phyloP scores from a whole-genome alignment of 2,113 vertebrate species.

The Macroglossus sobrinus region DNA sequence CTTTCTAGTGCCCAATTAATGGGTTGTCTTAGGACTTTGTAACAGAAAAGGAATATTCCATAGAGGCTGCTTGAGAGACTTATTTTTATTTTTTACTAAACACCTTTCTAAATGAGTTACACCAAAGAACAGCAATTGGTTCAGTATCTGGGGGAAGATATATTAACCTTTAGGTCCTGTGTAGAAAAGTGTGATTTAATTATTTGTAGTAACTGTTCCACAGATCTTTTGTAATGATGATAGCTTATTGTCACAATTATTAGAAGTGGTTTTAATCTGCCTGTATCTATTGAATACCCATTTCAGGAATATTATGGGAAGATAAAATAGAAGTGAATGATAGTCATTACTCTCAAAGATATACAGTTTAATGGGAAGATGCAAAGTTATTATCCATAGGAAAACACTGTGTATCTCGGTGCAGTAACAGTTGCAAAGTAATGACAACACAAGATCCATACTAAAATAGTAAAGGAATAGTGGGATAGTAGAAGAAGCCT shows the following conservation, averaged over 20 bases:
- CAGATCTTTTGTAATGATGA: not conserved
- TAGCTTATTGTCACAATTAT: not conserved
- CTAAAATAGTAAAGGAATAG: not conserved
- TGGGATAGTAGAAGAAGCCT: not conserved
- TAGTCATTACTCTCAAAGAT: not conserved
- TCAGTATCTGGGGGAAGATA: not conserved
- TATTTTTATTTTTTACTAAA: not conserved
- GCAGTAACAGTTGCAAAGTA: not conserved
- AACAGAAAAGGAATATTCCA: not conserved
- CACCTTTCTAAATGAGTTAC: slow-evolving; percentile 20
- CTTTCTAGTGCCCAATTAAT: not conserved
- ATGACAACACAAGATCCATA: not conserved
- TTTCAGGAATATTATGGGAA: not conserved
- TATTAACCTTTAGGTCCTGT: not conserved
- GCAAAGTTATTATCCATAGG: not conserved
- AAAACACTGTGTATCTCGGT: not conserved
- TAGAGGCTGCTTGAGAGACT: not conserved
- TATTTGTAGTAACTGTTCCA: not conserved
- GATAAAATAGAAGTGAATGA: slow-evolving; percentile 10
- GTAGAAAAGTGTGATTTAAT: not conserved
- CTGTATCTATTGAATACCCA: not conserved
- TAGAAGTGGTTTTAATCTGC: slow-evolving; percentile 25
- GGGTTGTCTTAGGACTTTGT: not conserved
- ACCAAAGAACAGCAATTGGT: not conserved
- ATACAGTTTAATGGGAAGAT: not conserved